phyloP scores from a whole-genome alignment of 2,888 invertebrate species.

The Sclerodermus sp. region DNA sequence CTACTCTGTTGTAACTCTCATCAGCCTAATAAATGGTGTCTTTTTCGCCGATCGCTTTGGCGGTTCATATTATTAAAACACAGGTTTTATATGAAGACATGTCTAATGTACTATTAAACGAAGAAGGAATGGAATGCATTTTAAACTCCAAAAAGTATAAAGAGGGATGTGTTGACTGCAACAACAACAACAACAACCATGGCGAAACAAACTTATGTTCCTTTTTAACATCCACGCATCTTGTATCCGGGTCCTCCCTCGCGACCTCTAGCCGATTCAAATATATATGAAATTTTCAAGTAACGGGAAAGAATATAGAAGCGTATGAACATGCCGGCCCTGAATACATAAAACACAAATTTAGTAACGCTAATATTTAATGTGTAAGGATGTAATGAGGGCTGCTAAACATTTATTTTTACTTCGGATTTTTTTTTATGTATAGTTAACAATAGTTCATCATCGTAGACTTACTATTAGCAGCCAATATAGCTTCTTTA shows the following conservation, averaged over 20 bases:
- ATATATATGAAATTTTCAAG: slow-evolving; percentile 32
- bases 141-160: slow-evolving; percentile 13
- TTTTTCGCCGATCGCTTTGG: slow-evolving; percentile 15
- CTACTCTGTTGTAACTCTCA: neutral
- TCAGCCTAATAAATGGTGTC: slow-evolving; percentile 5
- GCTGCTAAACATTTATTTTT: slow-evolving; percentile 20
- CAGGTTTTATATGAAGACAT: slow-evolving; percentile 17
- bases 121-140: slow-evolving; percentile 26
- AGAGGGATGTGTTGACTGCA: slow-evolving; percentile 17
- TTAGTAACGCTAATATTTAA: slow-evolving; percentile 42
- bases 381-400: slow-evolving; percentile 48
- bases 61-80: slow-evolving; percentile 21
- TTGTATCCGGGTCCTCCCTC: slow-evolving; percentile 49
- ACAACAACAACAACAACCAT: slow-evolving; percentile 10
- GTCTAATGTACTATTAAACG: too few relatives aligned
- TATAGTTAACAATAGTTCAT: slow-evolving; percentile 4
- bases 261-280: slow-evolving; percentile 33
- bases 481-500: slow-evolving; percentile 12
- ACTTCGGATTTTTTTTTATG: neutral
- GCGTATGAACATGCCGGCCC: slow-evolving; percentile 41
- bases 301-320: slow-evolving; percentile 31
- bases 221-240: slow-evolving; percentile 41
- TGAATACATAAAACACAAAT: slow-evolving; percentile 42
- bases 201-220: slow-evolving; percentile 16
- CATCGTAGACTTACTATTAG: slow-evolving; percentile 15